These are phyloP conservation scores for Sarcophaga carnaria DNA, from an alignment of 2,888 invertebrate genomes.

Conservation along the genomic window DNA sequence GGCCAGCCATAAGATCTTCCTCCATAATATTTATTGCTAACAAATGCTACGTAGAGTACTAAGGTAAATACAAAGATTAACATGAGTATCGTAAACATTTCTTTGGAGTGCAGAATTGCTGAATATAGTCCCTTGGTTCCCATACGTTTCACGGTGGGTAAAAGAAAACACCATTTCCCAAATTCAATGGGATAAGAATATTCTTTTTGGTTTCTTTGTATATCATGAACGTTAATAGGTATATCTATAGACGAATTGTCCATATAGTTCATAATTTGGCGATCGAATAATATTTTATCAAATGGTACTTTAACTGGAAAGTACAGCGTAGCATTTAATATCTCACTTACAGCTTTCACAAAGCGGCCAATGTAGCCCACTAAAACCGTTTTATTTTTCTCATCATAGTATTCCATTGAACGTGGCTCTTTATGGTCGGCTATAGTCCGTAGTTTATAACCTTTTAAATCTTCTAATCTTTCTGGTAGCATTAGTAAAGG, in stretches of 20 bases:
- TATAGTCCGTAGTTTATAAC: conserved; percentile 50
- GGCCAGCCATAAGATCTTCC: conserved; percentile 19
- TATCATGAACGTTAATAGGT: conserved; percentile 31
- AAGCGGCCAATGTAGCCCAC: conserved; percentile 56
- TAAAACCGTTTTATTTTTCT: conserved; percentile 13
- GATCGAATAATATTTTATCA: conserved; percentile 30
- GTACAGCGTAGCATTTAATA: conserved; percentile 41
- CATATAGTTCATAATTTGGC: conserved; percentile 32
- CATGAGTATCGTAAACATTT: conserved; percentile 20
- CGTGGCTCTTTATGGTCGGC: conserved; percentile 54
- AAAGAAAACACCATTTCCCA: conserved; percentile 58
- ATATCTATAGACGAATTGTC: conserved; percentile 61
- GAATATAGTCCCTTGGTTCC: conserved; percentile 34
- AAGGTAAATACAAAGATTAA: conserved; percentile 36
- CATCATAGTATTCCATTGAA: conserved; percentile 60
- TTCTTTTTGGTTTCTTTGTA: conserved; percentile 23
- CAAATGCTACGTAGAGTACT: neutral
- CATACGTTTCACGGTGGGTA: conserved; percentile 57
- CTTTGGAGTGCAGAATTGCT: conserved; percentile 24
- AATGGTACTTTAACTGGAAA: conserved; percentile 26
- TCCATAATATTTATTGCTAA: neutral
- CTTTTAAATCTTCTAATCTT: conserved; percentile 44
- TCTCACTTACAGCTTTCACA: conserved; percentile 33
- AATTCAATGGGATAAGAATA: conserved; percentile 66
- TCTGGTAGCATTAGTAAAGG: conserved; percentile 19